phyloP scores from a whole-genome alignment of 2,113 vertebrate genomes.

The Pica pica region DNA sequence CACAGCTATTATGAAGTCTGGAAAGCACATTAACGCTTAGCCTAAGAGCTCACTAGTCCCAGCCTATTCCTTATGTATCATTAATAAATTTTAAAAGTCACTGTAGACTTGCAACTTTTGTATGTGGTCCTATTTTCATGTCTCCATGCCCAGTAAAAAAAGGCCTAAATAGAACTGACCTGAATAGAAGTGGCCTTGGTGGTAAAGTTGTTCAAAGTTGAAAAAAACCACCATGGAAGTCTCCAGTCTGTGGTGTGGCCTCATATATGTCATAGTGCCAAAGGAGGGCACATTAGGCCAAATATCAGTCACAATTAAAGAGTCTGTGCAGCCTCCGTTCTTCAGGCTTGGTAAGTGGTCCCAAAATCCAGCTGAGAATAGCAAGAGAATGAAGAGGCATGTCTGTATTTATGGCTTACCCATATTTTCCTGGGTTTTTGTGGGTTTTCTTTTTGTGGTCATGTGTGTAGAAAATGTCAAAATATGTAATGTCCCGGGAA shows the following conservation, averaged over 20 bases:
- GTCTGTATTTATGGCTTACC: background rate
- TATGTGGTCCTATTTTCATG: background rate
- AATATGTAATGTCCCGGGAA: background rate
- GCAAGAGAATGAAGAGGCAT: background rate
- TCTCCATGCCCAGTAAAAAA: background rate
- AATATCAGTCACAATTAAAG: constrained; percentile 55
- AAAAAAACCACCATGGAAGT: constrained; percentile 42
- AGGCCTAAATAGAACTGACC: background rate
- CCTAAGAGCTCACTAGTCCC: background rate
- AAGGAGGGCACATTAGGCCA: constrained; percentile 33
- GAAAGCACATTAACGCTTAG: background rate
- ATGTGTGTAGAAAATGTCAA: background rate
- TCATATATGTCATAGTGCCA: constrained; percentile 71
- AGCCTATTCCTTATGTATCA: background rate
- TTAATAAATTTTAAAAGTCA: background rate
- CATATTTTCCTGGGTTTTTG: background rate
- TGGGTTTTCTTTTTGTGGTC: background rate
- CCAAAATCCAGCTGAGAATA: background rate
- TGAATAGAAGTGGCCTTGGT: constrained; percentile 52
- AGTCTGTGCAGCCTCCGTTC: constrained; percentile 65
- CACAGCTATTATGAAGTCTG: background rate
- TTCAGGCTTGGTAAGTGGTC: constrained; percentile 68
- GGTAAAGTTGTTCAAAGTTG: constrained; percentile 46
- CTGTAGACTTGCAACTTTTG: background rate
- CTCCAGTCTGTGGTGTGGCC: constrained; percentile 72